A percentile compares a stretch with the other conserved stretches of the same genome.
phyloP scores from a whole-genome alignment of 2,113 vertebrate genomes.

The Python bivittatus region DNA sequence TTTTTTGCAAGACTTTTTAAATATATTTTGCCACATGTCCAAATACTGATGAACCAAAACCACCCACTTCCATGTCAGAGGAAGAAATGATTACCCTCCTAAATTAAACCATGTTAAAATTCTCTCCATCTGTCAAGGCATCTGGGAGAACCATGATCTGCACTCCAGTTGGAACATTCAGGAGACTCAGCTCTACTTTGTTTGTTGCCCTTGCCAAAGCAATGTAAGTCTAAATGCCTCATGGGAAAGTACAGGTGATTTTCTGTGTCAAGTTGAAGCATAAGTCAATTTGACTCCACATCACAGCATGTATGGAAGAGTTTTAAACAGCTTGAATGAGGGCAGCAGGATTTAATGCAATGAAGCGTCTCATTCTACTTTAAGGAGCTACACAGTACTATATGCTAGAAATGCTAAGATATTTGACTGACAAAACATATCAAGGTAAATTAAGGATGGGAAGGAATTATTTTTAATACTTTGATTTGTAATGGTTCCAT shows the following conservation, averaged over 20 bases:
- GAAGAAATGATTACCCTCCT: not conserved
- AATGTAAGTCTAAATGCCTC: not conserved
- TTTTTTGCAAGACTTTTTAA: not conserved
- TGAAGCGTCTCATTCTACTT: not conserved
- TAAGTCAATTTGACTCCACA: slow-evolving; percentile 5
- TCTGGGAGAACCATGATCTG: not conserved
- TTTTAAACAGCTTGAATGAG: not conserved
- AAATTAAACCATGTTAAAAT: not conserved
- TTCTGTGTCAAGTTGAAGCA: not conserved
- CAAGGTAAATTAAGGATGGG: not conserved
- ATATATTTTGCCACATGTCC: not conserved
- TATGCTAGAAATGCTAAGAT: not conserved
- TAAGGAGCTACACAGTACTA: not conserved
- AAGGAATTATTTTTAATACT: not conserved
- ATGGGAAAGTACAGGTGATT: not conserved
- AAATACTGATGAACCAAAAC: not conserved
- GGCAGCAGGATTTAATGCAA: not conserved
- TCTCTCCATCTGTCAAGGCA: not conserved
- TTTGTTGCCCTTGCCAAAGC: not conserved
- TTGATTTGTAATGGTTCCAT: not conserved
- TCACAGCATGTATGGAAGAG: not conserved
- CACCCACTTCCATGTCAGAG: not conserved
- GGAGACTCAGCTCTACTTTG: not conserved
- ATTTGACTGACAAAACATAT: not conserved
- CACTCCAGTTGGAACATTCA: not conserved